Conservation (phyloP, 2,888 invertebrate genomes). For the Lasioglossum malachurum region DNA sequence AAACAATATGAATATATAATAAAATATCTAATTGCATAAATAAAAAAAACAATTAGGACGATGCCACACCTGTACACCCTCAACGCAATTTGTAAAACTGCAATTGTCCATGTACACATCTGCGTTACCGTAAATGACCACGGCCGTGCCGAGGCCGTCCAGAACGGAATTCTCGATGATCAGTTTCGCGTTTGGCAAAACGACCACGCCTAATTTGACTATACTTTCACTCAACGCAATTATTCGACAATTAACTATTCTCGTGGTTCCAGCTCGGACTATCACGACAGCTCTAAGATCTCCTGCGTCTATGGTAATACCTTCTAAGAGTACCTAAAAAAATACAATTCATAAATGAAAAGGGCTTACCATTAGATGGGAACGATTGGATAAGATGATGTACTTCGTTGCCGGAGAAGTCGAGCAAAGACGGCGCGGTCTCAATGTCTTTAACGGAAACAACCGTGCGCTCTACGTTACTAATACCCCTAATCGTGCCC, state of each 20-base stretch:
- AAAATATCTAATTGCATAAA: neutral
- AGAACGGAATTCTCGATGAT: slow-evolving; percentile 85
- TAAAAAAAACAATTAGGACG: neutral
- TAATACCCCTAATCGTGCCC: slow-evolving; percentile 83
- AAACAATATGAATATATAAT: neutral
- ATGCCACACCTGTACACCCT: slow-evolving; percentile 81
- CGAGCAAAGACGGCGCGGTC: slow-evolving; percentile 85
- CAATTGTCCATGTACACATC: slow-evolving; percentile 81
- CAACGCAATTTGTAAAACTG: slow-evolving; percentile 81
- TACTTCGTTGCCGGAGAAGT: slow-evolving; percentile 84
- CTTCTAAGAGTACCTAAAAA: slow-evolving; percentile 85
- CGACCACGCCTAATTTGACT: slow-evolving; percentile 87
- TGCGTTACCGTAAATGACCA: slow-evolving; percentile 82
- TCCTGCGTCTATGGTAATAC: slow-evolving; percentile 86
- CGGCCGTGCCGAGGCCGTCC: slow-evolving; percentile 86
- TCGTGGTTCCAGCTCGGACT: slow-evolving; percentile 85
- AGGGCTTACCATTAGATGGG: neutral
- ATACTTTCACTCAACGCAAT: slow-evolving; percentile 85
- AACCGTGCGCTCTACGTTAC: slow-evolving; percentile 77
- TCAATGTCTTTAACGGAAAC: slow-evolving; percentile 85
- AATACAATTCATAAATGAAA: neutral
- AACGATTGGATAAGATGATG: neutral
- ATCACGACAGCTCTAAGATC: slow-evolving; percentile 86
- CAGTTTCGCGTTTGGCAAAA: slow-evolving; percentile 84
- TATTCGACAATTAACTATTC: slow-evolving; percentile 86